phyloP scores from a whole-genome alignment of 2,888 invertebrate species.

The Mesodorylaimus sp. region DNA sequence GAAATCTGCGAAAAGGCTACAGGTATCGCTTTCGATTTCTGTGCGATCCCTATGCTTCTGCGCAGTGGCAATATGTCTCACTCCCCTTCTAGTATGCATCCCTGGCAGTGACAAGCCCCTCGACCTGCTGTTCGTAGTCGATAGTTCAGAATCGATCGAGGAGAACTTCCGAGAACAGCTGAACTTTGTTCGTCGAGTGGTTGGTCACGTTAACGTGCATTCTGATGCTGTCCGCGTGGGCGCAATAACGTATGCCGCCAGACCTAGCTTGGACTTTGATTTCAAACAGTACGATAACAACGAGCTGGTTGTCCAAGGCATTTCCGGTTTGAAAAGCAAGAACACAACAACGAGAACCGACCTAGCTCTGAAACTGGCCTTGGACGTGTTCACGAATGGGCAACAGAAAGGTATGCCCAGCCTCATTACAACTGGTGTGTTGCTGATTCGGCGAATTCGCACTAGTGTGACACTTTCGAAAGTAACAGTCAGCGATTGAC shows the following conservation, averaged over 20 bases:
- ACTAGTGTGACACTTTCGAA: too few relatives aligned
- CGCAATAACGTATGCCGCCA: neutral
- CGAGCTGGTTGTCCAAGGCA: neutral
- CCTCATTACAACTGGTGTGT: neutral
- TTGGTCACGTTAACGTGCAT: constrained; percentile 24
- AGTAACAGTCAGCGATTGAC: too few relatives aligned
- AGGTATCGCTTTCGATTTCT: too few relatives aligned
- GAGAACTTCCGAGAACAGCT: constrained; percentile 18
- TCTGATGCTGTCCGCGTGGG: constrained; percentile 21
- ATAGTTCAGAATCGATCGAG: constrained; percentile 24
- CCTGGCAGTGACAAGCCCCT: constrained; percentile 25
- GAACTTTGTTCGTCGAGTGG: constrained; percentile 14
- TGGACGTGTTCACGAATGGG: constrained; percentile 17
- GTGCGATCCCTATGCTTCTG: neutral
- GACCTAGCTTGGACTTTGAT: constrained; percentile 16
- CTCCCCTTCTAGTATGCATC: constrained; percentile 19
- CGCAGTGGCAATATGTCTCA: neutral
- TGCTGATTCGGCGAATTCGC: too few relatives aligned
- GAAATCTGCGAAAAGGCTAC: constrained; percentile 26
- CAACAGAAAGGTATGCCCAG: neutral
- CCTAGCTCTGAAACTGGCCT: constrained; percentile 19
- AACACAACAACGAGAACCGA: constrained; percentile 21
- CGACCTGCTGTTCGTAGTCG: constrained; percentile 23
- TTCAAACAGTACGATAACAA: constrained; percentile 18
- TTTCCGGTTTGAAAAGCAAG: neutral